Conservation (phyloP, 2,113 vertebrate genomes). For the Pangasianodon gigas region DNA sequence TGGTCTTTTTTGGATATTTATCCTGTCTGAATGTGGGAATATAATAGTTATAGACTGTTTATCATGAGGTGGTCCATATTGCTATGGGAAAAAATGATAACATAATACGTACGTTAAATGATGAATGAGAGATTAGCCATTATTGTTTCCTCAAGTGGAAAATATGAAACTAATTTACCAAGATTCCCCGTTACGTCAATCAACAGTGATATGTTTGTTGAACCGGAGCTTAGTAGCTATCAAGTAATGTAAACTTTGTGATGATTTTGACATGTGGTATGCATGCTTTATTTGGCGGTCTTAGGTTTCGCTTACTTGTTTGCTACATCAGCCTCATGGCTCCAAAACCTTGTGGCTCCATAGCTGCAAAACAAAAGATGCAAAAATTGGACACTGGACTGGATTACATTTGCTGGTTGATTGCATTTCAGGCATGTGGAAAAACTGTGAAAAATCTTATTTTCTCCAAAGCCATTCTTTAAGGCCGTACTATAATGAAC, state of each 20-base stretch:
- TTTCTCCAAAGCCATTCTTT: neutral
- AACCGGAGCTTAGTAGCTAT: neutral
- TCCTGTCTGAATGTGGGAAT: neutral
- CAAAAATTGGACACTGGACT: neutral
- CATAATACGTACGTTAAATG: neutral
- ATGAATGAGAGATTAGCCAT: neutral
- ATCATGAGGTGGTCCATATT: neutral
- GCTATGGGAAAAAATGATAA: neutral
- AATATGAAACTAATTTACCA: neutral
- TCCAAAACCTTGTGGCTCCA: neutral
- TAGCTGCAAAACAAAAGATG: neutral
- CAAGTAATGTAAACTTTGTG: neutral
- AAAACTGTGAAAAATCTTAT: neutral
- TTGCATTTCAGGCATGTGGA: neutral
- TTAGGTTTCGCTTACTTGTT: neutral
- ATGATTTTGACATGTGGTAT: neutral
- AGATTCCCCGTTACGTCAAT: neutral
- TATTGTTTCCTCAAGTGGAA: neutral
- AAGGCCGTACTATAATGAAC: neutral
- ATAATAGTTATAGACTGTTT: neutral
- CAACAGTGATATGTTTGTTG: neutral
- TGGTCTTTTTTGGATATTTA: neutral
- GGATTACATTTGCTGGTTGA: neutral
- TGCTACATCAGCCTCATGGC: neutral
- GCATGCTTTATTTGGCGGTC: neutral